These are phyloP conservation scores for Zele albiditarsus DNA, from an alignment of 2,888 invertebrate genomes.

Conservation along the genomic window DNA sequence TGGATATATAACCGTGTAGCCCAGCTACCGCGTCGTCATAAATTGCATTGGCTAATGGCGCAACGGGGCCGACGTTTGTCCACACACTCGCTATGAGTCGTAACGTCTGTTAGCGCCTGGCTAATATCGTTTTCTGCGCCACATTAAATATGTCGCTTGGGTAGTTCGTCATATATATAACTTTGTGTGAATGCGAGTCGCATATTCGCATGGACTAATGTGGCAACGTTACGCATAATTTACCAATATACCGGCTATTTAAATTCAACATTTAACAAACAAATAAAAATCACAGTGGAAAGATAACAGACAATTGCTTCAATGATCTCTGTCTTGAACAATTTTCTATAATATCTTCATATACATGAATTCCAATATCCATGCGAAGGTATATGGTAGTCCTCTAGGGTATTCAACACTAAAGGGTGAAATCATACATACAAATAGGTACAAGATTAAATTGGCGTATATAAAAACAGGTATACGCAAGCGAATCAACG, in stretches of 20 bases:
- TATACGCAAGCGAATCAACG: background rate
- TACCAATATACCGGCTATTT: conserved; percentile 3
- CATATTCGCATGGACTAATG: background rate
- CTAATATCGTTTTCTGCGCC: conserved; percentile 61
- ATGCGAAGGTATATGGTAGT: background rate
- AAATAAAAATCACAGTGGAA: background rate
- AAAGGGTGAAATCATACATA: background rate
- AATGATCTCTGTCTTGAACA: conserved; percentile 17
- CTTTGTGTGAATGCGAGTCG: conserved; percentile 6
- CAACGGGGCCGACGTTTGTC: conserved; percentile 60
- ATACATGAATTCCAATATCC: conserved; percentile 5
- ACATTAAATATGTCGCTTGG: conserved; percentile 66
- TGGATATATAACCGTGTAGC: conserved; percentile 39
- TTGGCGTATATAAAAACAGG: background rate
- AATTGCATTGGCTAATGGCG: conserved; percentile 65
- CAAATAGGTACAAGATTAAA: background rate
- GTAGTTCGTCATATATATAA: conserved; percentile 41
- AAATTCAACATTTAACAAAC: background rate
- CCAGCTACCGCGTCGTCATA: conserved; percentile 55
- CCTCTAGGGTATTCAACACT: background rate
- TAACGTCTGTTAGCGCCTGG: conserved; percentile 61
- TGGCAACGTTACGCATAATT: conserved; percentile 3
- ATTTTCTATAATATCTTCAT: conserved; percentile 24
- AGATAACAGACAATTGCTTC: background rate
- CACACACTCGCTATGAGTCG: conserved; percentile 53